phyloP scores from a whole-genome alignment of 2,113 vertebrate genomes.

The Dolichotis patagonum region DNA sequence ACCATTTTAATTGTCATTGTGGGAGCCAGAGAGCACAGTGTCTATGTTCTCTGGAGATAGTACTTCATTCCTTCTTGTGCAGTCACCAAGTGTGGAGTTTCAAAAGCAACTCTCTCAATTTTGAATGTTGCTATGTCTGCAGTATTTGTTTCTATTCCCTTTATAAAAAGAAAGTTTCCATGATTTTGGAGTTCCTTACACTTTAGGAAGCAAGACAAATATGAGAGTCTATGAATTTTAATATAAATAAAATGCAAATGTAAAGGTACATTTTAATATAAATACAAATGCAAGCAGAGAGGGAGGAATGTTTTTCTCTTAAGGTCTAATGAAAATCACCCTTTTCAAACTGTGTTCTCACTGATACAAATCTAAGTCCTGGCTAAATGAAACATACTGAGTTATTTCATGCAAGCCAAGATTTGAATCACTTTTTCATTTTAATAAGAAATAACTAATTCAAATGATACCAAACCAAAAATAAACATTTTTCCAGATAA shows the following conservation, averaged over 20 bases:
- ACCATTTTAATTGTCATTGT: background rate
- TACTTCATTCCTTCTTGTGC: background rate
- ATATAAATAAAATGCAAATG: constrained; percentile 50
- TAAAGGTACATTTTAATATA: background rate
- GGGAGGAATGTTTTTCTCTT: constrained; percentile 13
- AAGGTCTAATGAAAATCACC: constrained; percentile 40
- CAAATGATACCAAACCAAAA: constrained; percentile 47
- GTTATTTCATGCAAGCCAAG: constrained; percentile 49
- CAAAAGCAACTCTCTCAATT: background rate
- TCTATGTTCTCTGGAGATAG: background rate
- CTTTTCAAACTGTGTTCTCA: constrained; percentile 29
- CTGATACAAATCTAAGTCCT: constrained; percentile 12
- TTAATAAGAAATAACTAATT: constrained; percentile 64
- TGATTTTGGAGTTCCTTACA: background rate
- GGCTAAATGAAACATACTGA: constrained; percentile 34
- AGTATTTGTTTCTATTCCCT: background rate
- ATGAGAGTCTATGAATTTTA: constrained; percentile 47
- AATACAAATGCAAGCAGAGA: constrained; percentile 10
- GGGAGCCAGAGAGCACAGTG: background rate
- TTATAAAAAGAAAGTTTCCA: background rate
- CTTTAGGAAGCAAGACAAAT: constrained; percentile 30
- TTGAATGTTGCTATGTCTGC: background rate
- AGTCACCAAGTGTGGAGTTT: background rate
- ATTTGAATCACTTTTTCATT: constrained; percentile 59
- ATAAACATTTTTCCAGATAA: constrained; percentile 28